Percentiles rank a stretch among this genome's conserved stretches.
Evolutionary conservation across 2,113 vertebrate species (phyloP).

Genomic region (Panthera tigris): DNA sequence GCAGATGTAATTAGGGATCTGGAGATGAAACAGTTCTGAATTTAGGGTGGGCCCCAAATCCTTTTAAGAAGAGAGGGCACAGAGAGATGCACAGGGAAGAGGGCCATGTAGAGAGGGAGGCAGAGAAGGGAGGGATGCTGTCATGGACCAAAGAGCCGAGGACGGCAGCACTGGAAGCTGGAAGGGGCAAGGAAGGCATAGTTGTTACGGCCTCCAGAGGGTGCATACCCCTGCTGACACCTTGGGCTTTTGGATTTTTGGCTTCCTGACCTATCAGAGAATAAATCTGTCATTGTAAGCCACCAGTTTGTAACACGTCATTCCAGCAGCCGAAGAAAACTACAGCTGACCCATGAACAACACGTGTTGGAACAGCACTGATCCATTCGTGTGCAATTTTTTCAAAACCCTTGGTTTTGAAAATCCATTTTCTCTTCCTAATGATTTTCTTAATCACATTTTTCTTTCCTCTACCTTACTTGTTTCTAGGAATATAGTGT

Average conservation of each 20-base stretch:
- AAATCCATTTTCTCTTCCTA: background rate
- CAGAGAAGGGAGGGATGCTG: accelerated
- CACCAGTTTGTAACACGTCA: background rate
- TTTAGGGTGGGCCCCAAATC: background rate
- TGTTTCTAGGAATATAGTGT: background rate
- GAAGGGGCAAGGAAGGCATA: background rate
- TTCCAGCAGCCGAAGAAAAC: background rate
- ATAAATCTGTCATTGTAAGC: background rate
- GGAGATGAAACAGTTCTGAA: background rate
- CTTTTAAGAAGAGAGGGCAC: background rate
- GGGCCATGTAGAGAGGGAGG: accelerated
- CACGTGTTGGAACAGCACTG: background rate
- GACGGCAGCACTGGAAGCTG: background rate
- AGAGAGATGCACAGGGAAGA: background rate
- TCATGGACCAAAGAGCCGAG: background rate
- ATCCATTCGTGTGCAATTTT: background rate
- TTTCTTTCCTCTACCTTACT: background rate
- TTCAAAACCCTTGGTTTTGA: background rate
- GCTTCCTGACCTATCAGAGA: background rate
- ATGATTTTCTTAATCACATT: background rate
- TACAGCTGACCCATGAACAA: background rate
- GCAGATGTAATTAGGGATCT: background rate
- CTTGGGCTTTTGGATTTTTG: background rate
- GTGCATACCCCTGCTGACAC: background rate
- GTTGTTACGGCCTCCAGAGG: background rate